Evolutionary conservation across 2,113 vertebrate species (phyloP), one percentile per base, ranked within the genome.

Genomic region (Prunella fulvescens): DNA sequence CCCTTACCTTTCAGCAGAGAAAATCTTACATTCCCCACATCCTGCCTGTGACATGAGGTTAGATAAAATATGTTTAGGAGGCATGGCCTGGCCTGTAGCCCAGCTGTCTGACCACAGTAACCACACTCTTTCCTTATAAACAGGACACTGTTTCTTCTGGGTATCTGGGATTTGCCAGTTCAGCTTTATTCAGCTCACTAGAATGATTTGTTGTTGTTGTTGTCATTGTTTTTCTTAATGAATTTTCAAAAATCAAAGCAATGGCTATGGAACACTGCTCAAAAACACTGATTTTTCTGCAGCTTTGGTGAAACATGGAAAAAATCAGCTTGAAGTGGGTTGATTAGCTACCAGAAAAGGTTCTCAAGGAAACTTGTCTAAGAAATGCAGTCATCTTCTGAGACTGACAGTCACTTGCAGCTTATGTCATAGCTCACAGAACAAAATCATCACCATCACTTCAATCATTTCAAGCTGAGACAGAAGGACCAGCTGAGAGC

Each of bases 51-150:
- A 47, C 84, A 72, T 47, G 62, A 80, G 71, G 74, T 72, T 90
- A 90, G 84, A 90, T 88, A 94, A 95, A 96, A 93, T 92, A 93
- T 80, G 50, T 71, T 91, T 89, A 77, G 92, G 87, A 95, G 90
- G 78, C 89, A 91, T 66, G 93, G 90, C 35, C 91, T 97, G 94
- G 95, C 91, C 78, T 53, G 39, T 29, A 81, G 93, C 86, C 95
- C 54, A 0, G 37, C 58, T 96, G 93, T 91, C 94, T 93, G 78
- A 90, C 93, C 94, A 89, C 84, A 85, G 57, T 22, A 95, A 93
- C 89, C 91, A 1, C 84, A 57, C 77, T 92, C 45, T 89, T 91
- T 89, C 94, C 71, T 95, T 88, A 90, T 69, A 97, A 95, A 94
- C 88, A 96, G 86, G 82, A 93, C 91, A 79, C 45, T 77, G 81